Evolutionary conservation across 2,113 vertebrate genomes (phyloP).

Genomic region (Phainopepla nitens): DNA sequence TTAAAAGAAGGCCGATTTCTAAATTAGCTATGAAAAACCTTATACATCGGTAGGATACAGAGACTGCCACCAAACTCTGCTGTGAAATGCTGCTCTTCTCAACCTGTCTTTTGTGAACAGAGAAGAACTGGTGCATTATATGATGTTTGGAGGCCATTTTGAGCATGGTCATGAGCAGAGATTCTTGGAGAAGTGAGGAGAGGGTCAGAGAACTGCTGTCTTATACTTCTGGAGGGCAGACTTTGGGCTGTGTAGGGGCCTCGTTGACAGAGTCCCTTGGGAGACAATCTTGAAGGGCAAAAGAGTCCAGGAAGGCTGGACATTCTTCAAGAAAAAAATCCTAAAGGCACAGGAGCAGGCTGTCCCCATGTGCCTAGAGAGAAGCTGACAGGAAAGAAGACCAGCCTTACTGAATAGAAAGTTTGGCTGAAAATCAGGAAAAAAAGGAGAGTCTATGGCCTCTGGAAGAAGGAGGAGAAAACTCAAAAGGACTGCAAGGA

Average conservation of each 20-base stretch:
- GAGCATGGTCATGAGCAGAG: neutral
- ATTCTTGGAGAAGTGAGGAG: neutral
- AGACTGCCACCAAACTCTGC: neutral
- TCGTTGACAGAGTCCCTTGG: neutral
- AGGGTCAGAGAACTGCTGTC: neutral
- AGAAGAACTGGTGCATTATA: neutral
- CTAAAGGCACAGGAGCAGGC: neutral
- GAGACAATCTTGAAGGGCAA: neutral
- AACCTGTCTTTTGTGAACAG: neutral
- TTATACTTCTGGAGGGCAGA: neutral
- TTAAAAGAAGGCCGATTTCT: neutral
- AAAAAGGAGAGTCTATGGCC: neutral
- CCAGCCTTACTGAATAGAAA: neutral
- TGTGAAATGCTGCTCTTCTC: neutral
- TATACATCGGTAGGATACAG: neutral
- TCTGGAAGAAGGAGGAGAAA: neutral
- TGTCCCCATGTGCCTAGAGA: neutral
- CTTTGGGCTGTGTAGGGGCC: neutral
- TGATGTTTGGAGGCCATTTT: neutral
- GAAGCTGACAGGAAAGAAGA: neutral
- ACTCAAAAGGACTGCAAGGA: neutral
- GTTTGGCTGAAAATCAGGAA: neutral
- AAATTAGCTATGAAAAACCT: neutral
- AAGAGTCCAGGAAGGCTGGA: neutral
- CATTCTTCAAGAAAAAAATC: neutral